Evolutionary conservation across 1,140 invertebrate species (phyloP).

Genomic region (Orchesella cincta): DNA sequence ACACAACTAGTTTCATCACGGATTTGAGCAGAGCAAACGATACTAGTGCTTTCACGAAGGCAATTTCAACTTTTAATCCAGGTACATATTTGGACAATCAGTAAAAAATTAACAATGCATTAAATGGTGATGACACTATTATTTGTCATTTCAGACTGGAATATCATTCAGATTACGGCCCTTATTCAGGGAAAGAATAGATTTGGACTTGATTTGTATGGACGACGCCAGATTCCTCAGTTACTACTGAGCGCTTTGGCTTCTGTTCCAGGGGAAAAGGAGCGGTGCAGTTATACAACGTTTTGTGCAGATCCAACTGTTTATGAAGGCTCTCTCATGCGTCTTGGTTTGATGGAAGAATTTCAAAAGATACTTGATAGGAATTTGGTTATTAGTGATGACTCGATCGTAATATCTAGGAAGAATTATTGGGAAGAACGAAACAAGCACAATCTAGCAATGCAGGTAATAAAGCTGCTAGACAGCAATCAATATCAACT

Average conservation of each 20-base stretch:
- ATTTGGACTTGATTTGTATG: not conserved
- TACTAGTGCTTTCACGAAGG: not conserved
- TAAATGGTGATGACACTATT: not conserved
- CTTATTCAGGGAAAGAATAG: not conserved
- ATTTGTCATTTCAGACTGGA: slow-evolving; percentile 8
- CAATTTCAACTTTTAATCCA: slow-evolving; percentile 8
- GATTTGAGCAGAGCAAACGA: not conserved
- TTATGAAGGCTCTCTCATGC: not conserved
- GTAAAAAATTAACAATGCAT: not conserved
- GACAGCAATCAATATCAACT: no score
- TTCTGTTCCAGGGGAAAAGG: not conserved
- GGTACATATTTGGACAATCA: not conserved
- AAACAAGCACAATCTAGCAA: slow-evolving; percentile 12
- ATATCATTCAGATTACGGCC: slow-evolving; percentile 12
- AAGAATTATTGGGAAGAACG: slow-evolving; percentile 20
- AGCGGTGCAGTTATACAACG: not conserved
- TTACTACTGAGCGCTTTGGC: slow-evolving; percentile 14
- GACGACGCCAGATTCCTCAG: not conserved
- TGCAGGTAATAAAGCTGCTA: no score
- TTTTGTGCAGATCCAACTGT: slow-evolving; percentile 9
- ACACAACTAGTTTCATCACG: not conserved
- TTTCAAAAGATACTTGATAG: slow-evolving; percentile 16
- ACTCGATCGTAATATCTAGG: not conserved
- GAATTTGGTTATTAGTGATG: slow-evolving; percentile 18
- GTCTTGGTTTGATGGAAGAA: slow-evolving; percentile 14